Conservation (phyloP, 2,797 vertebrate species). For the Zenarchopterus dispar region DNA sequence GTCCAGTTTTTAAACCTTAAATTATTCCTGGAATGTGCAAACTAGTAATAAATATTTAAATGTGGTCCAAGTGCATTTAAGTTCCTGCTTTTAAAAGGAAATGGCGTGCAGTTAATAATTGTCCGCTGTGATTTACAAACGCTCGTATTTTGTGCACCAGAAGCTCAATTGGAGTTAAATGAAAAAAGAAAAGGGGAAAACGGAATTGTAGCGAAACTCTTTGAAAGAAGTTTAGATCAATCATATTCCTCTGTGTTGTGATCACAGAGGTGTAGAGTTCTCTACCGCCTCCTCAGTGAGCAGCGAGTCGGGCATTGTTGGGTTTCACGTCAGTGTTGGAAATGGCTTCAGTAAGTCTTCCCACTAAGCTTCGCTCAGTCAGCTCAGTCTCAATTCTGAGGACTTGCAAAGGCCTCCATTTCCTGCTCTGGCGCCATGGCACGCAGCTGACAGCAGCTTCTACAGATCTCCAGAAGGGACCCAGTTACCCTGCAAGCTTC, state of each 20-base stretch:
- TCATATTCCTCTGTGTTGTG: slow-evolving; percentile 5
- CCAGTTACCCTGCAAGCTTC: slow-evolving; percentile 42
- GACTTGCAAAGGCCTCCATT: slow-evolving; percentile 62
- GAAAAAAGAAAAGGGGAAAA: too few relatives aligned
- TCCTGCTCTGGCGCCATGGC: slow-evolving; percentile 72
- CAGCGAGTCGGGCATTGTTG: slow-evolving; percentile 57
- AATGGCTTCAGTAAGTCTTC: slow-evolving; percentile 62
- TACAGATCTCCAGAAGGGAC: slow-evolving; percentile 66
- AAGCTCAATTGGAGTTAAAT: too few relatives aligned
- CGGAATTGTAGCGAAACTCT: too few relatives aligned
- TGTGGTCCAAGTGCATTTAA: neutral
- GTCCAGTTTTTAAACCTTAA: neutral
- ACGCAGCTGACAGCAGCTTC: slow-evolving; percentile 66
- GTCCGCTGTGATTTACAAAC: too few relatives aligned
- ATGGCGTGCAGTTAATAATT: too few relatives aligned
- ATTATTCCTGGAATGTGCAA: neutral
- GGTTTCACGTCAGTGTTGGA: slow-evolving; percentile 51
- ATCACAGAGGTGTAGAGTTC: slow-evolving; percentile 15
- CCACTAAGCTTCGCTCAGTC: slow-evolving; percentile 46
- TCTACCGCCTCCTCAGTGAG: slow-evolving; percentile 40
- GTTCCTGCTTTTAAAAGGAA: too few relatives aligned
- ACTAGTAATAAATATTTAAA: neutral
- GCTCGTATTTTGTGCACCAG: too few relatives aligned
- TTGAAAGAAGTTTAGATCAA: too few relatives aligned
- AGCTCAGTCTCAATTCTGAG: slow-evolving; percentile 44